Evolutionary conservation across 2,113 vertebrate genomes (phyloP), one percentile per base, ranked within the genome.

Genomic region (Mionectes macconnelli): DNA sequence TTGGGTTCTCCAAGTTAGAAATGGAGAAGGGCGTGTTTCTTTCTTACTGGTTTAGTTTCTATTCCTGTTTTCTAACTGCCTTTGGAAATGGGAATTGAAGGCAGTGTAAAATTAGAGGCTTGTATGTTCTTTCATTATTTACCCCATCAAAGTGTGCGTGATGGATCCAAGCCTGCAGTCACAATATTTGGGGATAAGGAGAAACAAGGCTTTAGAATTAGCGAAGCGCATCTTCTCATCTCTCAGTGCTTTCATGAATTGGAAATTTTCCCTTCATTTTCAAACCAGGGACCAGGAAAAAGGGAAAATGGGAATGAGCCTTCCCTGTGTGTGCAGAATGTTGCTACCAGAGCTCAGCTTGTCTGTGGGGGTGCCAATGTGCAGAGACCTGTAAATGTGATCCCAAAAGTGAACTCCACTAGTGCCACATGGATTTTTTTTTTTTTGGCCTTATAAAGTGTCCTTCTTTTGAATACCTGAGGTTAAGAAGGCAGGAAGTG

Each of bases 61-160:
- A 42, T 97, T 97, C 95, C 93, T 72, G 73, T 94, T 96, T 94
- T 87, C 25, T 39, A 52, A 49, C 87, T 52, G 73, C 13, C 39
- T 75, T 83, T 86, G 94, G 94, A 96, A 91, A n/a, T 84, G 68
- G 93, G 94, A 90, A 53, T 95, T 49, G 73, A 80, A 95, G 76
- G 12, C 60, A 39, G 50, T 12, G 67, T 42, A 4, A 85, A 95
- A 95, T 87, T 70, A 93, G 70, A 85, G 78, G 82, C 62, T 96
- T 79, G 1, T 1, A 2, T 22, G 12, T 79, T 27, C 83, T 80
- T 83, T 92, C 76, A 42, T 93, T 90, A 66, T 86, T 95, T 92
- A 90, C 53, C 70, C 92, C n/a, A 39, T 93, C 79, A 85, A 66
- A 82, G 60, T 14, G 24, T 1, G 31, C 1, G 1, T 35, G 82